phyloP scores from a whole-genome alignment of 1,140 invertebrate species.

The Ips typographus region DNA sequence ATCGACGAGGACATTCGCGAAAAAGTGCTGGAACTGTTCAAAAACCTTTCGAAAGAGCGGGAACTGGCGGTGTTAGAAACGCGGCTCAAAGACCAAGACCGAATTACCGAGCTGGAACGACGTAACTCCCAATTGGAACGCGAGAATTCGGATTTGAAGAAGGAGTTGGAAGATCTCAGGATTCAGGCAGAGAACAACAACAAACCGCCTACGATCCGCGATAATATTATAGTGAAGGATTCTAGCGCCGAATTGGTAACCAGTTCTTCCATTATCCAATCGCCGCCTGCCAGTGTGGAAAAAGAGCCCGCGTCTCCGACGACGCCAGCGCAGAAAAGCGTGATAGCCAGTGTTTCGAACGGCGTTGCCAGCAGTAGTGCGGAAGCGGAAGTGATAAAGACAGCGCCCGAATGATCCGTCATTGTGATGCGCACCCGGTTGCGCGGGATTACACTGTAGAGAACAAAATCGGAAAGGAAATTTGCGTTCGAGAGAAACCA shows the following conservation, averaged over 20 bases:
- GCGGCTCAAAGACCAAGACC: slow-evolving; percentile 42
- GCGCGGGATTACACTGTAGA: neutral
- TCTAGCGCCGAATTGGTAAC: slow-evolving; percentile 35
- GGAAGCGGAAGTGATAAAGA: slow-evolving; percentile 41
- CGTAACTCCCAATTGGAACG: slow-evolving; percentile 37
- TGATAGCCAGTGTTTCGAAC: slow-evolving; percentile 39
- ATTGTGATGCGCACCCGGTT: slow-evolving; percentile 37
- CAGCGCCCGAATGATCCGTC: slow-evolving; percentile 46
- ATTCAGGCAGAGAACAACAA: slow-evolving; percentile 18
- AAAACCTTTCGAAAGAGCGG: slow-evolving; percentile 40
- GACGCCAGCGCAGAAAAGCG: slow-evolving; percentile 36
- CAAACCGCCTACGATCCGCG: slow-evolving; percentile 10
- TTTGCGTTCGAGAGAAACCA: too few species aligned
- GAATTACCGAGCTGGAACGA: slow-evolving; percentile 41
- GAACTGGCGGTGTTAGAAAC: slow-evolving; percentile 40
- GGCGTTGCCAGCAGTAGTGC: slow-evolving; percentile 27
- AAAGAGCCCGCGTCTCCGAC: neutral
- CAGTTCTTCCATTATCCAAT: slow-evolving; percentile 43
- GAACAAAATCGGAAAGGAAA: too few species aligned
- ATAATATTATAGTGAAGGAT: slow-evolving; percentile 18
- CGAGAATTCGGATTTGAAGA: slow-evolving; percentile 23
- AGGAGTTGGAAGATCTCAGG: slow-evolving; percentile 24
- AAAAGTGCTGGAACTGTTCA: slow-evolving; percentile 43
- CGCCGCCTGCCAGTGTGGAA: slow-evolving; percentile 11
- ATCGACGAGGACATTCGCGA: slow-evolving; percentile 35